Evolutionary conservation across 2,113 vertebrate species (phyloP).

Genomic region (Oreochromis tanganicae): DNA sequence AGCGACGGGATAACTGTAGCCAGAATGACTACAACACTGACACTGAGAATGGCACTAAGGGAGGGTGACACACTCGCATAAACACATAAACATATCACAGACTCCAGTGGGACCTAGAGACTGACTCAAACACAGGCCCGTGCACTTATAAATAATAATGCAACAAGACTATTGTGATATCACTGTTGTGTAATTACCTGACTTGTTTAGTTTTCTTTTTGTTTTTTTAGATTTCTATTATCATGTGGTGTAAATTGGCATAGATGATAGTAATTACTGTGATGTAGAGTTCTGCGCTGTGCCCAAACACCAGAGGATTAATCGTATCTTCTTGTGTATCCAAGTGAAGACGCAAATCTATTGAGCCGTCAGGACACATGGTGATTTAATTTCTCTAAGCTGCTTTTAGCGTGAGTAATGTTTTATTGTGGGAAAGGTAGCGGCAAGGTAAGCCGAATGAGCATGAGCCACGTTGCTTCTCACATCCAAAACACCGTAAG

Average conservation of each 20-base stretch:
- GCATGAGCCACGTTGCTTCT: conserved; percentile 1
- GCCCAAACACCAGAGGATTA: conserved; percentile 43
- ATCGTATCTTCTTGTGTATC: conserved; percentile 45
- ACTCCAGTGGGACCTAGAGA: not conserved
- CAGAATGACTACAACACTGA: conserved; percentile 69
- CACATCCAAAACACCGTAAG: not conserved
- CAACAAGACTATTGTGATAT: not conserved
- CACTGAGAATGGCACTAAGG: conserved; percentile 51
- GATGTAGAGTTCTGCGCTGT: conserved; percentile 32
- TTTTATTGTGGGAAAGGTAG: conserved; percentile 43
- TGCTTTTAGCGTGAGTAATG: conserved; percentile 44
- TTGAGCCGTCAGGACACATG: conserved; percentile 48
- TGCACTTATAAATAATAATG: not conserved
- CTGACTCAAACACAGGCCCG: not conserved
- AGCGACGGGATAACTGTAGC: conserved; percentile 62
- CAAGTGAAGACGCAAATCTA: conserved; percentile 47
- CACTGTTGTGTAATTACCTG: not conserved
- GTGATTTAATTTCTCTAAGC: conserved; percentile 60
- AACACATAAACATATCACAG: not conserved
- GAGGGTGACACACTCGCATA: conserved; percentile 9
- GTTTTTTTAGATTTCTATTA: not conserved
- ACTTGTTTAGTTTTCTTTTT: not conserved
- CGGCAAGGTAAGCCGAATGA: conserved; percentile 16
- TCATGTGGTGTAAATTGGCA: conserved; percentile 48
- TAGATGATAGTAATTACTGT: conserved; percentile 47